Percentiles rank a stretch among this genome's conserved stretches.
These are phyloP conservation scores for Numenius phaeopus DNA, from an alignment of 2,797 vertebrate species.

Conservation along the genomic window DNA sequence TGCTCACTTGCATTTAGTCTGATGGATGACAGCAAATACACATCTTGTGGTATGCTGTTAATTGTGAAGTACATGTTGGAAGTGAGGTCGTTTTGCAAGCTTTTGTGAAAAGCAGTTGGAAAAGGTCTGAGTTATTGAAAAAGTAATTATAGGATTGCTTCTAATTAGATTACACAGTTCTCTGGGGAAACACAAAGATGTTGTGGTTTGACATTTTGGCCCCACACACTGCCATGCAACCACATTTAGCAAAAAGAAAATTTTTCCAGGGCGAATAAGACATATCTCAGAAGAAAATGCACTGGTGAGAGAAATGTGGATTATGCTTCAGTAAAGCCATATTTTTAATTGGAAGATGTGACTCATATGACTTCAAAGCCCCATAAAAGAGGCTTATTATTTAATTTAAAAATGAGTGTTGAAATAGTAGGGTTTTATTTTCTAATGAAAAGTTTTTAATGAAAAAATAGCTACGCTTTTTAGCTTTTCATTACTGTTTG, in stretches of 20 bases:
- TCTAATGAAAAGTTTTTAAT: background rate
- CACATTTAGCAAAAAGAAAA: background rate
- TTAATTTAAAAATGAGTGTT: conserved; percentile 12
- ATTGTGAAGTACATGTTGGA: background rate
- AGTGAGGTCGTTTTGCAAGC: background rate
- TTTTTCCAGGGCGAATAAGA: background rate
- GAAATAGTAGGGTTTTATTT: background rate
- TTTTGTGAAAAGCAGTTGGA: background rate
- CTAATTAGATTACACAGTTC: conserved; percentile 10
- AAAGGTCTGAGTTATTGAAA: conserved; percentile 14
- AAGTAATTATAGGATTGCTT: conserved; percentile 32
- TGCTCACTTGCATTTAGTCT: background rate
- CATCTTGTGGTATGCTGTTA: background rate
- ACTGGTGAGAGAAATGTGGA: background rate
- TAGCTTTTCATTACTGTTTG: background rate
- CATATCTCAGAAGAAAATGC: background rate
- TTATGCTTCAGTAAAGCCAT: background rate
- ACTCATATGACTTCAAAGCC: background rate
- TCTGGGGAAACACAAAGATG: background rate
- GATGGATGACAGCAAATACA: background rate
- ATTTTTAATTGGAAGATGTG: conserved; percentile 14
- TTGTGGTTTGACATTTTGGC: conserved; percentile 30
- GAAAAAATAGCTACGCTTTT: background rate
- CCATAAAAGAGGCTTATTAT: background rate
- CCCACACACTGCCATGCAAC: background rate